Percentiles rank a stretch among this genome's conserved stretches.
These are phyloP conservation scores for Neostethus bicornis DNA, from an alignment of 2,797 vertebrate species.

Conservation along the genomic window DNA sequence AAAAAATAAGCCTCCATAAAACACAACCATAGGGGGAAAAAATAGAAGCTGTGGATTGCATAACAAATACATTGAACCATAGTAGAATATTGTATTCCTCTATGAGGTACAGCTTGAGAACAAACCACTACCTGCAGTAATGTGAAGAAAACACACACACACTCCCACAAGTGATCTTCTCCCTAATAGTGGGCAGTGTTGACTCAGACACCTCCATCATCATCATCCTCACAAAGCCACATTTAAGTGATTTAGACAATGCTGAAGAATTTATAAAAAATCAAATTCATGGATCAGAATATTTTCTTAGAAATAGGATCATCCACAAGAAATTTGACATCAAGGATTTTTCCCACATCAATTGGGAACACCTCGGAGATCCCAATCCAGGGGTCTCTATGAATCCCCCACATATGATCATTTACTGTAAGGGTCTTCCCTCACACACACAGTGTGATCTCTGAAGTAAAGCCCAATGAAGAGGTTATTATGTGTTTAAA, in stretches of 20 bases:
- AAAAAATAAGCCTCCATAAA: conserved; percentile 19
- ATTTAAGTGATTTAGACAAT: conserved; percentile 9
- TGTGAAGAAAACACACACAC: conserved; percentile 22
- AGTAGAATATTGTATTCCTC: conserved; percentile 43
- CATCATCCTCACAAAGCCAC: conserved; percentile 27
- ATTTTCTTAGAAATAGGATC: background rate
- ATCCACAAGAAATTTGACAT: conserved; percentile 1
- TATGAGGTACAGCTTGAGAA: conserved; percentile 55
- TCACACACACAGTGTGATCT: conserved; percentile 18
- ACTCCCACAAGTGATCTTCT: conserved; percentile 25
- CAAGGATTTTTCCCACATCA: background rate
- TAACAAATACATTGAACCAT: conserved; percentile 53
- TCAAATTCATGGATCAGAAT: background rate
- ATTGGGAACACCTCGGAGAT: conserved; percentile 12
- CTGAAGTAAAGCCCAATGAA: background rate
- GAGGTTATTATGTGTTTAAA: conserved; percentile 19
- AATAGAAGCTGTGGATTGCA: conserved; percentile 46
- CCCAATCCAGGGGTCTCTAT: conserved; percentile 7
- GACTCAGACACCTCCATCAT: conserved; percentile 56
- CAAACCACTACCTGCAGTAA: conserved; percentile 29
- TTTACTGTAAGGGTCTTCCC: conserved; percentile 13
- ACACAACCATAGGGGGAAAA: conserved; percentile 6
- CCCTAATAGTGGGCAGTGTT: conserved; percentile 55
- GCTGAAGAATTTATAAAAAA: background rate
- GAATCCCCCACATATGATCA: conserved; percentile 17